Evolutionary conservation across 92 coral and sea anemone species (phyloP).

Genomic region (Ricordea florida): DNA sequence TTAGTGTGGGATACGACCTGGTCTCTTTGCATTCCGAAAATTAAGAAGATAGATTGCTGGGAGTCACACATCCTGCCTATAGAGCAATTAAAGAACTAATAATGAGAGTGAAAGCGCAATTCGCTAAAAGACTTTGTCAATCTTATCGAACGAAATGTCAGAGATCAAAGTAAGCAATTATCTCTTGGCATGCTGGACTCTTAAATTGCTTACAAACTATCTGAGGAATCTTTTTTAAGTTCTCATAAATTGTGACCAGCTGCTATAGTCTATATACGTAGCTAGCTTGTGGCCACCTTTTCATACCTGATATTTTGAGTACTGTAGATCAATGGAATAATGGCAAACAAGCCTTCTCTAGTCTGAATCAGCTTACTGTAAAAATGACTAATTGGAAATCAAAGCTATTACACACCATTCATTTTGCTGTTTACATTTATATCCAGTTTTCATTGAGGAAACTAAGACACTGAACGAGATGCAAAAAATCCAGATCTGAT

Average conservation of each 20-base stretch:
- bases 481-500: too few species aligned
- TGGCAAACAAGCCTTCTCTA: neutral
- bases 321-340: neutral
- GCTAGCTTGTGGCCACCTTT: neutral
- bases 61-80: slow-evolving; percentile 62
- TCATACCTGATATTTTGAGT: neutral
- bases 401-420: slow-evolving; percentile 47
- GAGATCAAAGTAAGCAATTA: slow-evolving; percentile 74
- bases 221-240: slow-evolving; percentile 15
- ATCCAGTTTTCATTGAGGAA: slow-evolving; percentile 13
- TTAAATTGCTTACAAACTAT: slow-evolving; percentile 55
- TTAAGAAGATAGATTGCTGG: slow-evolving; percentile 15
- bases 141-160: slow-evolving; percentile 74
- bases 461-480: too few species aligned
- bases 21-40: neutral
- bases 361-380: slow-evolving; percentile 61
- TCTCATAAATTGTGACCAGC: neutral
- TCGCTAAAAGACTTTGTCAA: slow-evolving; percentile 67
- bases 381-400: slow-evolving; percentile 78
- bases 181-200: slow-evolving; percentile 64
- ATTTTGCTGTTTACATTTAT: slow-evolving; percentile 15
- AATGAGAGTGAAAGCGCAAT: slow-evolving; percentile 62
- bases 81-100: slow-evolving; percentile 84
- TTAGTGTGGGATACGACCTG: too few species aligned
- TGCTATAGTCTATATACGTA: neutral